These are phyloP conservation scores for Otocyon megalotis DNA, from an alignment of 2,113 vertebrate genomes.

Conservation along the genomic window DNA sequence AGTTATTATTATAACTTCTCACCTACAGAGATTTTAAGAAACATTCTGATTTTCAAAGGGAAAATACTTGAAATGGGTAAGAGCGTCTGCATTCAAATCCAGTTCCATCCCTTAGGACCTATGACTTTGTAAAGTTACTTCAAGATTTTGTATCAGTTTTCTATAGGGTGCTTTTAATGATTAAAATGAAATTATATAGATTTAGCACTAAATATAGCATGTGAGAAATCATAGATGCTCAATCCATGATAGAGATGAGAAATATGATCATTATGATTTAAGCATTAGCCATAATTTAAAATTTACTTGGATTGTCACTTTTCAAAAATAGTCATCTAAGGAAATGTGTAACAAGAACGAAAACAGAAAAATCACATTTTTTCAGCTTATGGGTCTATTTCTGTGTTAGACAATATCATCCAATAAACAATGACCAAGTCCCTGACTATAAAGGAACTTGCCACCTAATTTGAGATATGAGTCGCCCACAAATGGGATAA, in stretches of 20 bases:
- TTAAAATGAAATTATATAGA: background rate
- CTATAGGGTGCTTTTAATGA: background rate
- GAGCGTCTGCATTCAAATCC: background rate
- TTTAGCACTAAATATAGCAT: background rate
- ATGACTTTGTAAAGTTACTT: conserved; percentile 32
- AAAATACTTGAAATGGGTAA: background rate
- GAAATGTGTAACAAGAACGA: conserved; percentile 38
- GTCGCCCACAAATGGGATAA: background rate
- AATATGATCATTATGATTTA: background rate
- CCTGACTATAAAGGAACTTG: conserved; percentile 14
- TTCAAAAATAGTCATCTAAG: conserved; percentile 27
- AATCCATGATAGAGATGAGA: background rate
- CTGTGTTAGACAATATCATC: background rate
- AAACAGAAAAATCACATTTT: background rate
- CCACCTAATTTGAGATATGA: background rate
- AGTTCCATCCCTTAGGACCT: background rate
- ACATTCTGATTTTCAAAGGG: conserved; percentile 30
- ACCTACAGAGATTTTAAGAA: background rate
- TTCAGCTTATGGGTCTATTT: background rate
- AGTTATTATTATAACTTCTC: background rate
- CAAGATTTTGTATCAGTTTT: background rate
- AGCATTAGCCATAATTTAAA: conserved; percentile 21
- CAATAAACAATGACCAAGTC: background rate
- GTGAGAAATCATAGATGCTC: background rate
- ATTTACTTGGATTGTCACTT: conserved; percentile 42